phyloP scores from a whole-genome alignment of 2,888 invertebrate species.

The Agrotis clavis region DNA sequence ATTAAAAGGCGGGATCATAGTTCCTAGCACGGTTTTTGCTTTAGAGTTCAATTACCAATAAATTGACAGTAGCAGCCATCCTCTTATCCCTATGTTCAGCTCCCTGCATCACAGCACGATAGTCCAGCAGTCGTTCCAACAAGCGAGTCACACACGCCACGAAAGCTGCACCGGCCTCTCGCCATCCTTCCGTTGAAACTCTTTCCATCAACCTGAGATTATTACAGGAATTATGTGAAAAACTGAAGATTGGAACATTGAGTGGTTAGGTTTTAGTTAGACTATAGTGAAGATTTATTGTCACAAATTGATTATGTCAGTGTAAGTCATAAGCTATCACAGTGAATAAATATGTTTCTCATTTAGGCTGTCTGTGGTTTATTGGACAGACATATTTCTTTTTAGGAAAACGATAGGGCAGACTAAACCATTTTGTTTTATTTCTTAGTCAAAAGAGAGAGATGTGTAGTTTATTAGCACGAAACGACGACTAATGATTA shows the following conservation, averaged over 20 bases:
- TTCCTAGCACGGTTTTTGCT: too few relatives aligned
- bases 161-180: conserved; percentile 97
- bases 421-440: too few relatives aligned
- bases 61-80: conserved; percentile 99
- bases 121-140: conserved; percentile 97
- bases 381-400: too few relatives aligned
- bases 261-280: background rate
- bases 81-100: conserved; percentile 98
- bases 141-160: conserved; percentile 97
- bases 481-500: too few relatives aligned
- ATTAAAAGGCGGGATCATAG: too few relatives aligned
- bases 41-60: too few relatives aligned
- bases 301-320: background rate
- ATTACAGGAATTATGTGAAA: background rate
- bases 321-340: background rate
- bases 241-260: background rate
- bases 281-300: background rate
- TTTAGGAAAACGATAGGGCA: too few relatives aligned
- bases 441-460: too few relatives aligned
- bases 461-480: too few relatives aligned
- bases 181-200: conserved; percentile 96
- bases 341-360: too few relatives aligned
- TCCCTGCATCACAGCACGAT: conserved; percentile 98
- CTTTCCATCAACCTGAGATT: conserved; percentile 93
- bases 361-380: too few relatives aligned